These are phyloP conservation scores for Hetaerina titia DNA, from an alignment of 2,888 invertebrate genomes.

Conservation along the genomic window DNA sequence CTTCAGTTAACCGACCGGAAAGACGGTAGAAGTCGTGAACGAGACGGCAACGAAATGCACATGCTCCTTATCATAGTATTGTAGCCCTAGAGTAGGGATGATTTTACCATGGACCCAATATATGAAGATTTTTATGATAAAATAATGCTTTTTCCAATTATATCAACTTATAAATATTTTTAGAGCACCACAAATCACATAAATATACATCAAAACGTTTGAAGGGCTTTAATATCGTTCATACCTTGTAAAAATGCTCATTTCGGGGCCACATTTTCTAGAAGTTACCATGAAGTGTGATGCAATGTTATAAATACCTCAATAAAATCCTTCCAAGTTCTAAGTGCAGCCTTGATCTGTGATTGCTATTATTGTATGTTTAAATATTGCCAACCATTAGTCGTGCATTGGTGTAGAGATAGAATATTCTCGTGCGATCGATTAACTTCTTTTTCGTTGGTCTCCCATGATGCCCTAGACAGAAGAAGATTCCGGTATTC, in stretches of 20 bases:
- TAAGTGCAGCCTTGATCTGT: neutral
- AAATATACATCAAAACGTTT: no score
- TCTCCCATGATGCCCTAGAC: conserved; percentile 27
- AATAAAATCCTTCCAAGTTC: neutral
- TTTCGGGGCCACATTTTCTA: conserved; percentile 29
- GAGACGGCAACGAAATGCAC: conserved; percentile 27
- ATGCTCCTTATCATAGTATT: conserved; percentile 25
- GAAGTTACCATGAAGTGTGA: conserved; percentile 56
- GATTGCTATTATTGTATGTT: neutral
- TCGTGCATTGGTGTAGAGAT: neutral
- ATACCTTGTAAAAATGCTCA: neutral
- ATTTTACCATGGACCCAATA: neutral
- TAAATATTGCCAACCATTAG: neutral
- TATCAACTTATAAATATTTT: neutral
- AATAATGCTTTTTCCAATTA: neutral
- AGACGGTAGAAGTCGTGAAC: neutral
- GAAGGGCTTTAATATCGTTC: neutral
- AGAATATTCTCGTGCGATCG: conserved; percentile 39
- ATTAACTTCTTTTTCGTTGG: neutral
- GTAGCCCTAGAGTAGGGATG: conserved; percentile 4
- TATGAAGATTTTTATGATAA: neutral
- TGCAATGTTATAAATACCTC: neutral
- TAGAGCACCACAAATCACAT: neutral
- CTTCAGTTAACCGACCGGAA: neutral
- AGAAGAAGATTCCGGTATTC: neutral